Conservation (phyloP, 2,113 vertebrate genomes). For the Hassar affinis region DNA sequence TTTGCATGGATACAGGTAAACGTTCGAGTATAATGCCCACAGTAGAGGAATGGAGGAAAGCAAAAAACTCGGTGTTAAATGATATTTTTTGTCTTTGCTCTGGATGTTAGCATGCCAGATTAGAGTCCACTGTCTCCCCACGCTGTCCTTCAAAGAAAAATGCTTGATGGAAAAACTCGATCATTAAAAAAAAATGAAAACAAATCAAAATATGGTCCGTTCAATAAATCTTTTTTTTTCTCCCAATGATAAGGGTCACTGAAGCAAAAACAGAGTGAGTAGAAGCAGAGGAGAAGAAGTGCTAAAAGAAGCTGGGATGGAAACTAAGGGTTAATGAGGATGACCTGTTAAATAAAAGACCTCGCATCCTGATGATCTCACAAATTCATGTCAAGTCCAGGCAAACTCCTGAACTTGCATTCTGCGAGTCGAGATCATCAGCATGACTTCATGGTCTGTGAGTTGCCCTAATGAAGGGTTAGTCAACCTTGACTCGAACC, state of each 20-base stretch:
- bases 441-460: slow-evolving; percentile 11
- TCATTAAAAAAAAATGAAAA: slow-evolving; percentile 60
- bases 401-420: slow-evolving; percentile 22
- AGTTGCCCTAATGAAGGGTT: slow-evolving; percentile 4
- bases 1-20: slow-evolving; percentile 72
- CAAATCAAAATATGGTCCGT: slow-evolving; percentile 49
- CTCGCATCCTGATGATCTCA: slow-evolving; percentile 13
- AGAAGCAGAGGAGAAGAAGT: slow-evolving; percentile 54
- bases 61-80: slow-evolving; percentile 40
- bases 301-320: slow-evolving; percentile 51
- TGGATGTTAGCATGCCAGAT: slow-evolving; percentile 56
- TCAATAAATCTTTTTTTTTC: slow-evolving; percentile 27
- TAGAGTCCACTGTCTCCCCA: slow-evolving; percentile 53
- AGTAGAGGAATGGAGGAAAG: slow-evolving; percentile 54
- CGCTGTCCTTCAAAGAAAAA: slow-evolving; percentile 64
- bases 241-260: slow-evolving; percentile 51
- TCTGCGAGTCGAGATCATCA: slow-evolving; percentile 22
- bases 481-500: slow-evolving; percentile 7
- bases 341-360: slow-evolving; percentile 34
- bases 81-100: slow-evolving; percentile 35
- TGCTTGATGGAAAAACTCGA: slow-evolving; percentile 73
- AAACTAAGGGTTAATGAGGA: slow-evolving; percentile 46
- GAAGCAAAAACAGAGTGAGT: slow-evolving; percentile 62
- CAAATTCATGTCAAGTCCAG: not conserved
- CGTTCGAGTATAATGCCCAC: slow-evolving; percentile 80